Evolutionary conservation across 2,113 vertebrate genomes (phyloP), one percentile per base, ranked within the genome.

Genomic region (Siniperca chuatsi): DNA sequence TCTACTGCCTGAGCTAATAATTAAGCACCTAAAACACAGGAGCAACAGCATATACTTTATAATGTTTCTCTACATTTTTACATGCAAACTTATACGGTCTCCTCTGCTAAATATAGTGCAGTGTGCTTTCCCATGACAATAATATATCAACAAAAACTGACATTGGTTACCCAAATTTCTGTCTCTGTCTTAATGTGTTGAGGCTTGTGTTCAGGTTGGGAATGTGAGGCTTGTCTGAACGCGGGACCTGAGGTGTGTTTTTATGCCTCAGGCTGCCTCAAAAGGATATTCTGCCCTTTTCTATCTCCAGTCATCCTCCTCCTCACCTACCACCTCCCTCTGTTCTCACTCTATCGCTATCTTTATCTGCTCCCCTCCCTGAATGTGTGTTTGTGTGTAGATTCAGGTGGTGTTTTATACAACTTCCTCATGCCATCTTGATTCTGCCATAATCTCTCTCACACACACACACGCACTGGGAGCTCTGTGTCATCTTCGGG

Each of bases 201-300:
- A 35, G 82, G 82, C 79, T 81, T 89, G 90, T 83, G 83, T 82
- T 69, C 35, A 44, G 61, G 81, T 74, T 4, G 80, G 80, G 91
- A 92, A 94, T 93, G 90, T 5, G 29, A 81, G 85, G 66, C 93
- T 52, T 90, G 92, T 81, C 91, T 88, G 84, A 85, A 90, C 90
- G 50, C 46, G 7, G 82, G 44, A 65, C 46, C 60, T 7, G 40
- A 84, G 86, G 76, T 72, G 91, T 86, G 78, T 70, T 86, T 84
- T 64, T 74, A 54, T 6, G 79, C 91, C 88, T 77, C 73, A 37
- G 79, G 83, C 79, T 54, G 70, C 76, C 7, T 84, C 81, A 18
- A 79, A 74, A 82, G 54, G 65, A 73, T 54, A 40, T 55, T 80
- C 64, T 74, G 44, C 54, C 72, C 50, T 85, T 61, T 83, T 57